Evolutionary conservation across 2,797 vertebrate genomes (phyloP).

Genomic region (Cygnus olor): DNA sequence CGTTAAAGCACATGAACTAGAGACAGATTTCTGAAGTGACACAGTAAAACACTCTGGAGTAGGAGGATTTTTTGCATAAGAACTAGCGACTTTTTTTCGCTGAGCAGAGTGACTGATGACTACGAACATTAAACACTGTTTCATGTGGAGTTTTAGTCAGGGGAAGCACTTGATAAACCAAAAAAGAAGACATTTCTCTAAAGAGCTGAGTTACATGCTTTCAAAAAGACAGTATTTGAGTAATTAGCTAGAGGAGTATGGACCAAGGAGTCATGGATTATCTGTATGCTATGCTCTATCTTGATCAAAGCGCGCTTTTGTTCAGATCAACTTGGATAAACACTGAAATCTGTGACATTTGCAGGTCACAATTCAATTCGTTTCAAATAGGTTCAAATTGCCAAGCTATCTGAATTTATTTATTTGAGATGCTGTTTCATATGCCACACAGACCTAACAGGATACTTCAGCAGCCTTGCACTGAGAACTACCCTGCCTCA

Average conservation of each 20-base stretch:
- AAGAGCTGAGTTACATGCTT: neutral
- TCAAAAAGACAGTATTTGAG: neutral
- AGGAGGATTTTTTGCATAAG: conserved; percentile 18
- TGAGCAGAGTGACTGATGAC: neutral
- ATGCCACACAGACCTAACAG: neutral
- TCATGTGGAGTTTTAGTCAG: neutral
- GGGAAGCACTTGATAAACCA: neutral
- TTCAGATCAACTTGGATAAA: neutral
- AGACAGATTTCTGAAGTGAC: conserved; percentile 20
- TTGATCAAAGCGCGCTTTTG: neutral
- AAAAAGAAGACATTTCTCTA: neutral
- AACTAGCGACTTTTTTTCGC: neutral
- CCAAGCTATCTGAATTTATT: neutral
- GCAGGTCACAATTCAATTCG: neutral
- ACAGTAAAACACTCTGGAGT: neutral
- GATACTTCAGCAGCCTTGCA: neutral
- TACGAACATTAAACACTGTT: neutral
- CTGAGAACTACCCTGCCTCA: neutral
- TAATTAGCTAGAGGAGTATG: neutral
- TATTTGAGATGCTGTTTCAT: neutral
- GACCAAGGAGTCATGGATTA: neutral
- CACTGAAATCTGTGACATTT: neutral
- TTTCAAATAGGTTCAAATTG: neutral
- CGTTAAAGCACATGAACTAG: conserved; percentile 22
- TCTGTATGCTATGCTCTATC: neutral